Evolutionary conservation across 2,797 vertebrate species (phyloP).

Genomic region (Microctenopoma stevenorrisi): DNA sequence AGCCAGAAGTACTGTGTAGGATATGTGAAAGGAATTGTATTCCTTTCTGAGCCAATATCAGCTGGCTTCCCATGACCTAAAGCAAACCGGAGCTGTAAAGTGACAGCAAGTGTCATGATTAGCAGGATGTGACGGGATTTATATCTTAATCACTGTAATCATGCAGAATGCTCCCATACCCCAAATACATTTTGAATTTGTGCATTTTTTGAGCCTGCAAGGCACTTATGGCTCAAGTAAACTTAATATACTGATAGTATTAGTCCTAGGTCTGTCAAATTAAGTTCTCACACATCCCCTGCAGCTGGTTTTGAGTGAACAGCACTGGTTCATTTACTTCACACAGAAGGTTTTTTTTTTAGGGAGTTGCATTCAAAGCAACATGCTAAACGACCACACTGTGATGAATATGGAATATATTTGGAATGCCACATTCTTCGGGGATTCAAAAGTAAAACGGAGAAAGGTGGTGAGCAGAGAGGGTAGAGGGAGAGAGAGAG

Average conservation of each 20-base stretch:
- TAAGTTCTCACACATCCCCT: slow-evolving; percentile 61
- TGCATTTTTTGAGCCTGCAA: slow-evolving; percentile 47
- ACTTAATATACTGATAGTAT: slow-evolving; percentile 75
- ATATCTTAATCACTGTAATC: slow-evolving; percentile 63
- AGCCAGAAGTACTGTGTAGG: slow-evolving; percentile 5
- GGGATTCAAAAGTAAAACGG: slow-evolving; percentile 42
- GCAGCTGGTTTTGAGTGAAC: slow-evolving; percentile 52
- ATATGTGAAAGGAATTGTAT: slow-evolving; percentile 16
- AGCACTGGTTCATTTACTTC: slow-evolving; percentile 63
- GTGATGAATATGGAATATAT: slow-evolving; percentile 39
- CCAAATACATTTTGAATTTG: slow-evolving; percentile 65
- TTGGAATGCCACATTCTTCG: slow-evolving; percentile 43
- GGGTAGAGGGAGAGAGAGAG: background rate
- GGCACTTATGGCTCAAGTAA: slow-evolving; percentile 65
- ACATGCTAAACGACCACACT: slow-evolving; percentile 45
- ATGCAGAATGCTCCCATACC: slow-evolving; percentile 33
- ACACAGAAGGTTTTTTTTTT: slow-evolving; percentile 14
- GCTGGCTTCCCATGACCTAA: slow-evolving; percentile 37
- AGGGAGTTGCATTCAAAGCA: slow-evolving; percentile 31
- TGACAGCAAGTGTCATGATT: slow-evolving; percentile 41
- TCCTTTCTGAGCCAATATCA: slow-evolving; percentile 30
- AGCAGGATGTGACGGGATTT: slow-evolving; percentile 50
- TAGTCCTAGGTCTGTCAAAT: slow-evolving; percentile 69
- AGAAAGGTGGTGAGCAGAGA: slow-evolving; percentile 16
- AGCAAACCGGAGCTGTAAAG: slow-evolving; percentile 30